Conservation (phyloP, 2,113 vertebrate species). For the Ailuropoda melanoleuca region DNA sequence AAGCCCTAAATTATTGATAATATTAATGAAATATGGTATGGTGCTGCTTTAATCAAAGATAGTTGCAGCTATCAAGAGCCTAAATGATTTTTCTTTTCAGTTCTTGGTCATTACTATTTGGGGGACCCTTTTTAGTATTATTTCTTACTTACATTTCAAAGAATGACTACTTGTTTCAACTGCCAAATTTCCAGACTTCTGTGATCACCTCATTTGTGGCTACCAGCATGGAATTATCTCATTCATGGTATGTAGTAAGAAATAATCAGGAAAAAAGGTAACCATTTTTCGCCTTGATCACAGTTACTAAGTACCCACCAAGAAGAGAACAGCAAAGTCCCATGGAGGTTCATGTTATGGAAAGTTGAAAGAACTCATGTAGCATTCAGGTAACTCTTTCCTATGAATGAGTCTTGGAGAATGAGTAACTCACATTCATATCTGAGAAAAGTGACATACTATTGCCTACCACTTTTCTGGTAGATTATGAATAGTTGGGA, state of each 20-base stretch:
- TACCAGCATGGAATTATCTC: no score
- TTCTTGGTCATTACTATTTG: not conserved
- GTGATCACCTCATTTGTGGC: not conserved
- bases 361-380: not conserved
- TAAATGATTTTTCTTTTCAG: not conserved
- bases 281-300: not conserved
- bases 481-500: not conserved
- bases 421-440: not conserved
- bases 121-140: not conserved
- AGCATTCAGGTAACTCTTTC: not conserved
- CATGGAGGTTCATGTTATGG: not conserved
- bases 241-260: not conserved
- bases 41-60: not conserved
- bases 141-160: not conserved
- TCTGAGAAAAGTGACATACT: not conserved
- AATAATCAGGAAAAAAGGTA: not conserved
- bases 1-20: not conserved
- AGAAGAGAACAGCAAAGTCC: not conserved
- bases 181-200: not conserved
- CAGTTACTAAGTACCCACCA: not conserved
- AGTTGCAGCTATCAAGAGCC: no score
- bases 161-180: not conserved
- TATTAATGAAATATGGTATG: not conserved
- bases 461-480: not conserved
- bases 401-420: not conserved